These are phyloP conservation scores for Andricus curvator DNA, from an alignment of 2,888 invertebrate species.

Conservation along the genomic window DNA sequence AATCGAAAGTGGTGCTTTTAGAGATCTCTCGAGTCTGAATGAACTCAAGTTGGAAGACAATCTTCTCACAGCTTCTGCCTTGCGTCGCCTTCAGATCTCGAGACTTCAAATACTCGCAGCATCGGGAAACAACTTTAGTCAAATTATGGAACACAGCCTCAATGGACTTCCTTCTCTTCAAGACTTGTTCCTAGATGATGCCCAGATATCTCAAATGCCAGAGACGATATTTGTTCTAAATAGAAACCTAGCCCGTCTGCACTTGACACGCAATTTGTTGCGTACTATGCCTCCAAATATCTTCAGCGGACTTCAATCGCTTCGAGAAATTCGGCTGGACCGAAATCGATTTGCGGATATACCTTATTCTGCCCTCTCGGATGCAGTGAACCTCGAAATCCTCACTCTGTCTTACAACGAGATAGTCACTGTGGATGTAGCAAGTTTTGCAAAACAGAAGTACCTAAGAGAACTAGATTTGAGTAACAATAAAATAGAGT, in stretches of 20 bases:
- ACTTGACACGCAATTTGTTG: constrained; percentile 86
- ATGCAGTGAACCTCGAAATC: constrained; percentile 86
- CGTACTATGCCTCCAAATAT: constrained; percentile 85
- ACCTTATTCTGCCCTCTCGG: constrained; percentile 88
- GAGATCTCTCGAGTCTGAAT: constrained; percentile 86
- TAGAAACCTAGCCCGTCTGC: constrained; percentile 86
- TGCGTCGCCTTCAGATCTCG: constrained; percentile 86
- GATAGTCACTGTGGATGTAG: constrained; percentile 86
- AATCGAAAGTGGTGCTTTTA: constrained; percentile 87
- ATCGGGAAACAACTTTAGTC: constrained; percentile 89
- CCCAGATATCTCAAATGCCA: constrained; percentile 85
- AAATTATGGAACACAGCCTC: constrained; percentile 86
- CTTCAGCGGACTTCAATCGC: constrained; percentile 86
- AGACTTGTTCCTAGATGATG: constrained; percentile 85
- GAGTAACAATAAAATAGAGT: constrained; percentile 87
- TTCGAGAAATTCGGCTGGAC: constrained; percentile 87
- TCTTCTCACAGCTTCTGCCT: constrained; percentile 84
- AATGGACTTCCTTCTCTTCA: constrained; percentile 89
- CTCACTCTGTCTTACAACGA: constrained; percentile 85
- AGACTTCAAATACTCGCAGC: constrained; percentile 86
- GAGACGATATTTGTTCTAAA: constrained; percentile 87
- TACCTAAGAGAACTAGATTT: constrained; percentile 88
- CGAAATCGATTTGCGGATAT: constrained; percentile 86
- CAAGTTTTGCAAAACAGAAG: constrained; percentile 86
- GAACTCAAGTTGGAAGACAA: constrained; percentile 90